Base-by-base conservation (phyloP, 2,113 vertebrate species). In the Polypterus bichir region DNA sequence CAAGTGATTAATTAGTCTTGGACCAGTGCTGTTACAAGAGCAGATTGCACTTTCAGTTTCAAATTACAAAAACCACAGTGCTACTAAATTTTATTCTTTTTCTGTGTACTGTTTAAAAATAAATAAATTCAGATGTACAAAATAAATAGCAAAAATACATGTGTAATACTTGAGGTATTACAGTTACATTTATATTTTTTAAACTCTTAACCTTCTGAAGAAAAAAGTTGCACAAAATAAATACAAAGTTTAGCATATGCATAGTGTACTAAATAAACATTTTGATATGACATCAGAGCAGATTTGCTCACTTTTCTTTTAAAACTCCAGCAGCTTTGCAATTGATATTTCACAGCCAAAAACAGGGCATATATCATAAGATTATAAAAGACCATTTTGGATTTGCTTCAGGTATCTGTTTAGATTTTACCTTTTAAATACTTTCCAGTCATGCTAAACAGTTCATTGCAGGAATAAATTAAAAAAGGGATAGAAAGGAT, bases 81-180 rank as follows among this genome's bases (percentile, higher is more conserved):
- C 78, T 82, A 73, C 74, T 82, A 69, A 71, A 77, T 69, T 67
- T 64, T 56, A 51, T 68, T 68, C 66, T 74, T 59, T 61, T 79
- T 71, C 69, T 68, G 76, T 79, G 82, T 70, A 82, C 79, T 76
- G 77, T 74, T 73, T 75, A 78, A 79, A 80, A 84, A 88, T 86
- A 91, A 97, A 92, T 91, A 91, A 94, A 91, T 89, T 88, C 80
- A 81, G 85, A 87, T 76, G 81, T 82, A 77, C 76, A 81, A 79
- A 81, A 68, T 85, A 85, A 87, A 88, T 73, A 27, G 27, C 88
- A 83, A 86, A 90, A 81, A 83, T 78, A 83, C 81, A 76, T 72
- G 69, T 70, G 83, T 86, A 81, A 89, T 82, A 84, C 70, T 83
- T 83, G 84, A 88, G 78, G 78, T 79, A 83, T 82, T 66, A 77